Base-by-base conservation (phyloP, 2,797 vertebrate genomes). In the Tragelaphus eurycerus region DNA sequence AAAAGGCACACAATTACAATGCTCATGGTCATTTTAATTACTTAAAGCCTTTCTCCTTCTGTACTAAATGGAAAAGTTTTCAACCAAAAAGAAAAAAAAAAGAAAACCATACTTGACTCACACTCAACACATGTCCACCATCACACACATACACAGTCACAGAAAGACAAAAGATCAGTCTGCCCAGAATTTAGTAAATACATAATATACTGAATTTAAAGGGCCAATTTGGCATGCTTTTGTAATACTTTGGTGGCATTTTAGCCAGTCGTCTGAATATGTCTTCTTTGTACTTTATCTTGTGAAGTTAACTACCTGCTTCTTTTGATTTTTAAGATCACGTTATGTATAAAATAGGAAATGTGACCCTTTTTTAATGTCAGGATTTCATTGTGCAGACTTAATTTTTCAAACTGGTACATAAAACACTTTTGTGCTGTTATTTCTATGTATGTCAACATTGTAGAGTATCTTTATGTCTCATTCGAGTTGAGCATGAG, bases 21-120 rank as follows among this genome's bases (percentile, higher is more conserved):
- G 88, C 83, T 67, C 86, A 89, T 79, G 57, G 34, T 87, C 11
- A n/a, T 81, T 89, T 54, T 83, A 27, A 67, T 96, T 93, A 25
- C 59, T 79, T 81, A 64, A 93, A 94, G 12, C 52, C 60, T 92
- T 87, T 89, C 9, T 55, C 76, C 43, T 67, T 92, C 27, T 82
- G 46, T 89, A 76, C 43, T 90, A 25, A 89, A 29, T 67, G 38
- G 78, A 54, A 93, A 90, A 93, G 50, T 83, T 95, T 27, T 95
- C 25, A 88, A 86, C 50, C 34, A 85, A 84, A 97, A 81, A 87
- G 34, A 85, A 89, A 97, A 81, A 94, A 97, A 84, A 64, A 85
- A 34, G 13, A 83, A 91, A 74, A 95, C 7, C 59, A 46, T 4
- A 17, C 3, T 38, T 27, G 43, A 89, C 11, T 50, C 23, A 60